Evolutionary conservation across 2,888 invertebrate species (phyloP), one percentile per base, ranked within the genome.

Genomic region (Blera fallax): DNA sequence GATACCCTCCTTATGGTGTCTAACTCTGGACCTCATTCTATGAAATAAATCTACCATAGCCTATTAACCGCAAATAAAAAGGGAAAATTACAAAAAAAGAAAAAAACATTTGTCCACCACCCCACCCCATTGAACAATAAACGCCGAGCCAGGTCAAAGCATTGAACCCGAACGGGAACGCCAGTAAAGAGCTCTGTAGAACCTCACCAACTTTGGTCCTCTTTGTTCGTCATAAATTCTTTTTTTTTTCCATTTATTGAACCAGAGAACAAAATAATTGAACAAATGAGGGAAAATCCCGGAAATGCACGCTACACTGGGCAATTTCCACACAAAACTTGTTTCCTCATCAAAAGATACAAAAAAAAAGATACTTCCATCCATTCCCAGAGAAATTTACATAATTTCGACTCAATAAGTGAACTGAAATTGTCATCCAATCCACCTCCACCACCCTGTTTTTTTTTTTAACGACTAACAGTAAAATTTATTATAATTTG

Each of bases 131-230:
- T 50, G 18, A 54, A 60, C 32, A 50, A 60, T 11, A n/a, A 72
- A 29, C 37, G 48, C 73, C 73, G 21, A 29, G 37, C 10, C 43
- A 43, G 74, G 54, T 74, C 64, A 54, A 64, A 29, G 54, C 74
- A 74, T 24, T 74, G 64, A 64, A 74, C 64, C 74, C 45, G 32
- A 74, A 64, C 74, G n/a, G 11, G 21, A 62, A 73, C 62, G 27
- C 4, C 37, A 43, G 40, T 27, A 62, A 43, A 43, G 27, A 14
- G 29, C n/a, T n/a, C n/a, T n/a, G n/a, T n/a, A 40, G 40, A 24
- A 21, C 21, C n/a, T 5, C n/a, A 56, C 56, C 34, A n/a, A 58
- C 37, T 37, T 54, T 16, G n/a, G 43, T 16, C 67, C 43, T 3
- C 2, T 40, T 29, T 45, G 21, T 24, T 45, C 14, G 40, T 1